Percentiles rank a stretch among this genome's conserved stretches.
These are phyloP conservation scores for Nycticorax nycticorax DNA, from an alignment of 2,113 vertebrate genomes.

Conservation along the genomic window DNA sequence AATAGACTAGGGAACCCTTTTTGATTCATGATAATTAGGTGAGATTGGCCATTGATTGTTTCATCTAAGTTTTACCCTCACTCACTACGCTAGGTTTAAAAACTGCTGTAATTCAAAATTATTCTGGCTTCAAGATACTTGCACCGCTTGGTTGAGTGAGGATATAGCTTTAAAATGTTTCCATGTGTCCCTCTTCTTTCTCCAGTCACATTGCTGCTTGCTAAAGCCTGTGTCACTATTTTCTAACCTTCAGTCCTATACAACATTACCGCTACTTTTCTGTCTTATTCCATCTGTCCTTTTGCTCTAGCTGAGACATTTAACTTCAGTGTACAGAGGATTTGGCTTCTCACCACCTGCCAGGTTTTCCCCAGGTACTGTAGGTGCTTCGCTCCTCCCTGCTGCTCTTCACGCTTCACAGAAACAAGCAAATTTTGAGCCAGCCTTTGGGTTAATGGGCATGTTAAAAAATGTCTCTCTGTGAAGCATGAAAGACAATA, in stretches of 20 bases:
- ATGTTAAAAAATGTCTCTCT: neutral
- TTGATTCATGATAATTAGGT: neutral
- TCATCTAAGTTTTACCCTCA: neutral
- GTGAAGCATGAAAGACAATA: slow-evolving; percentile 4
- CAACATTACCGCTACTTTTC: neutral
- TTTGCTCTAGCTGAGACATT: neutral
- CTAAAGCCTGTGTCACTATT: neutral
- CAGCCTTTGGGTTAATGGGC: neutral
- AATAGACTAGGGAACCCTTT: neutral
- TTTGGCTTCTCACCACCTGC: neutral
- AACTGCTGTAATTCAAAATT: neutral
- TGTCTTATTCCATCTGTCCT: neutral
- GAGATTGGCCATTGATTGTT: neutral
- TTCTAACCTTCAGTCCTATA: neutral
- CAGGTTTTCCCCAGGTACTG: neutral
- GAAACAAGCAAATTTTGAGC: neutral
- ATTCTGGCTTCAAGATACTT: neutral
- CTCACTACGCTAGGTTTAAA: neutral
- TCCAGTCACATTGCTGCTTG: neutral
- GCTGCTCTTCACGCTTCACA: neutral
- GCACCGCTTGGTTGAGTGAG: neutral
- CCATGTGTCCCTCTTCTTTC: neutral
- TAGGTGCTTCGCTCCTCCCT: neutral
- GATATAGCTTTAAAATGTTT: neutral
- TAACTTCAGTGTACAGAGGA: neutral